Conservation (phyloP, 2,888 invertebrate genomes). For the Phyllotreta striolata region DNA sequence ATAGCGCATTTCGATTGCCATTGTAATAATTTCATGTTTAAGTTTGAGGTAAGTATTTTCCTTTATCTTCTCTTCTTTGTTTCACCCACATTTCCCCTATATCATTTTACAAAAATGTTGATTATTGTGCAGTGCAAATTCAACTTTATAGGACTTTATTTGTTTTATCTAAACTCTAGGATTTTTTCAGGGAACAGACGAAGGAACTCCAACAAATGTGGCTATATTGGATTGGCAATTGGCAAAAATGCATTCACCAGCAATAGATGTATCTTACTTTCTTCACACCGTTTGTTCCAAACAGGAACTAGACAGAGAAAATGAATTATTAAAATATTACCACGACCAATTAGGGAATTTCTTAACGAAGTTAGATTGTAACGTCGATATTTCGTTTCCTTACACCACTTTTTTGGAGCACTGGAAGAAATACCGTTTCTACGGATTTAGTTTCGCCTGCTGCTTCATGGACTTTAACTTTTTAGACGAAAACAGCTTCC, state of each 20-base stretch:
- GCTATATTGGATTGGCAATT: constrained; percentile 32
- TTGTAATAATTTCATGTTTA: constrained; percentile 31
- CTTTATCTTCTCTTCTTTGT: too few relatives aligned
- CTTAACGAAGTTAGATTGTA: too few relatives aligned
- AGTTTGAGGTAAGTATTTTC: constrained; percentile 23
- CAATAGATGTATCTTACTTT: constrained; percentile 23
- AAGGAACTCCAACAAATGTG: constrained; percentile 9
- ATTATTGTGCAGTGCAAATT: background rate
- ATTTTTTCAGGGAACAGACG: constrained; percentile 18
- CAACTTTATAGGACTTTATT: background rate
- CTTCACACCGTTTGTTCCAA: constrained; percentile 20
- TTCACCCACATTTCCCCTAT: too few relatives aligned
- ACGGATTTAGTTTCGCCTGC: too few relatives aligned
- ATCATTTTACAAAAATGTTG: background rate
- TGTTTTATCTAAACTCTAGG: background rate
- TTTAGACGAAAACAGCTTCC: too few relatives aligned
- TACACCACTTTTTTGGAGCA: too few relatives aligned
- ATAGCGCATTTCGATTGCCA: constrained; percentile 30
- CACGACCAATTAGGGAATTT: too few relatives aligned
- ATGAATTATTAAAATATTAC: background rate
- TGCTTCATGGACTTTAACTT: too few relatives aligned
- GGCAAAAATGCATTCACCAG: constrained; percentile 20
- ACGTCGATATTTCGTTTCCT: too few relatives aligned
- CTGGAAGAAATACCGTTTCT: too few relatives aligned
- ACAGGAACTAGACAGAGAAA: constrained; percentile 6